Base-by-base conservation (phyloP, 1,140 invertebrate genomes). In the Branchinecta lindahli region DNA sequence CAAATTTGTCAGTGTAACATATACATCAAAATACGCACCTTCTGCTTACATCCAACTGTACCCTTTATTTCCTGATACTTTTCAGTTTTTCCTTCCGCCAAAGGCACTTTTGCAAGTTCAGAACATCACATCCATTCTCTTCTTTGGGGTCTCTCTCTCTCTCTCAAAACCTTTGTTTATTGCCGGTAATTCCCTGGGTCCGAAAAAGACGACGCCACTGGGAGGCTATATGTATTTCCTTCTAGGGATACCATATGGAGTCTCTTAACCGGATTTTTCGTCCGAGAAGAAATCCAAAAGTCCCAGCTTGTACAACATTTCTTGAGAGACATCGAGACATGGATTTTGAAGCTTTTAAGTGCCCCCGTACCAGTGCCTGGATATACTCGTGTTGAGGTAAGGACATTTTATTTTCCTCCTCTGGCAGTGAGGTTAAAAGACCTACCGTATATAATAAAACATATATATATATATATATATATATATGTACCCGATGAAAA, bases 291-390 rank as follows among this genome's bases (percentile, higher is more conserved):
- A 61, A 61, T 61, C 12, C 52, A 61, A 61, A 61, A 61, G 18
- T 61, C 52, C 6, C 52, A 12, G 18, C 2, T 94, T 68, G 88
- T 98, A 6, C 82, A 98, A 74, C 93, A 96, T 77, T 95, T 98
- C 79, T 91, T 99, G 8, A 84, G 91, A 70, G 95, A 98, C 80
- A 94, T 99, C 71, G 97, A 99, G 81, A 98, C 93, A 0, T 99
- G 96, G 96, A 97, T 99, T 72, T 79, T 98, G 47, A 84, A 94
- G 69, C 82, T 99, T 8, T 82, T 99, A 44, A 97, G 94, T 74
- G 92, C 94, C 67, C 96, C 97, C 1, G 96, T 99, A 44, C 94
- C 95, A 7, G 92, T 99, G 44, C 96, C 96, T 21, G 91, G 92
- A 44, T 96, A 96, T 81, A 99, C 96, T 10, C 86, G 91, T 76